Base-by-base conservation (phyloP, 2,113 vertebrate genomes). In the Phylloscopus trochiloides region DNA sequence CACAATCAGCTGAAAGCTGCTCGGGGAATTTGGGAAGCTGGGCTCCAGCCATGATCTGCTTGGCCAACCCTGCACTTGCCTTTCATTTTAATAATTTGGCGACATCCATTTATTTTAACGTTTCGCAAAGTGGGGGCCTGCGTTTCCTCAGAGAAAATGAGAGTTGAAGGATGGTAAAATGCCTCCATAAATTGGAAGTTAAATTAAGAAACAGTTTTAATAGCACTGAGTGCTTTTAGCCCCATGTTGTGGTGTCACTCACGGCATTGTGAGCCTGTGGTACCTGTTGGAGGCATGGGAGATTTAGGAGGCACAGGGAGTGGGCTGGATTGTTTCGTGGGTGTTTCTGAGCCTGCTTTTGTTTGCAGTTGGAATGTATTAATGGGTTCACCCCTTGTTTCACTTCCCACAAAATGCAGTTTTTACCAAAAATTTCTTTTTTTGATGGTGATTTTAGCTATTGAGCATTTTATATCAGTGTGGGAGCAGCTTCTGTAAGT, bases 21-120 rank as follows among this genome's bases (percentile, higher is more conserved):
- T 70, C 2, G 4, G 93, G 94, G 94, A 90, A 48, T 94, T 89
- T 66, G 80, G 78, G 67, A 38, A 94, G 75, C 75, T 94, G 95
- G 38, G 94, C 89, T 91, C 63, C 92, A 94, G 94, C 95, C 94
- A 62, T 3, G 34, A 28, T 79, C 94, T 12, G 0, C 81, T 95
- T 90, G 93, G 91, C 94, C 91, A 92, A 36, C 71, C 68, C 77
- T 17, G 45, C 77, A 16, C 94, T 96, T 42, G 84, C 91, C 74
- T 95, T 91, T 92, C 71, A 77, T 92, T 95, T 92, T 79, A 91
- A 94, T 96, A 94, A 94, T 90, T 92, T 94, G 94, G 93, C 51
- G 55, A 93, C 82, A 83, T 88, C 74, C 87, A 76, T 92, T 88
- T 70, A 73, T 93, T 95, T 59, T 61, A 86, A 66, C 4, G 0